Evolutionary conservation across 2,888 invertebrate genomes (phyloP).

Genomic region (Agonopterix alstromeriana): DNA sequence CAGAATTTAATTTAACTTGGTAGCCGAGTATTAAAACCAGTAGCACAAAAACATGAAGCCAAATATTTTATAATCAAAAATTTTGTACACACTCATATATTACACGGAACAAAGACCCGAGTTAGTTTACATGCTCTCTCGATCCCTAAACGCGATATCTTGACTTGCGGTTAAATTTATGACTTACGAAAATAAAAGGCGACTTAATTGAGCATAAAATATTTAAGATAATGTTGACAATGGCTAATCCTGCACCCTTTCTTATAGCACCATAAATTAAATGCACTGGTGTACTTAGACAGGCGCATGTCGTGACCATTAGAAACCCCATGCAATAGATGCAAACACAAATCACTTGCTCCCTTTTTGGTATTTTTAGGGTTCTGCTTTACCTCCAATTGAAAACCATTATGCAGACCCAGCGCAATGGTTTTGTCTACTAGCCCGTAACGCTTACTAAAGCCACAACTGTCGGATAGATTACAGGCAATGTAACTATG

Average conservation of each 20-base stretch:
- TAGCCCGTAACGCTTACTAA: too few species aligned
- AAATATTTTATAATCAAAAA: conserved; percentile 12
- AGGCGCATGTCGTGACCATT: conserved; percentile 59
- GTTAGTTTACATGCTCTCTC: conserved; percentile 20
- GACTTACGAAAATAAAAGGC: conserved; percentile 37
- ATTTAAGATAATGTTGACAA: conserved; percentile 68
- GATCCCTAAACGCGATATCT: conserved; percentile 31
- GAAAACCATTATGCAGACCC: too few species aligned
- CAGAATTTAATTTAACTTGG: too few species aligned
- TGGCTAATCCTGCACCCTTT: conserved; percentile 60
- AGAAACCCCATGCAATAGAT: conserved; percentile 53
- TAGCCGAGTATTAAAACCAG: too few species aligned
- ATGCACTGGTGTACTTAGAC: conserved; percentile 41
- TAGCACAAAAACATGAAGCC: too few species aligned
- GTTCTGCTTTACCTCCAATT: not conserved
- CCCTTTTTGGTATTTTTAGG: not conserved
- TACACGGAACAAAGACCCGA: conserved; percentile 26
- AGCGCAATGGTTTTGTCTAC: too few species aligned
- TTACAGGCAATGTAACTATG: too few species aligned
- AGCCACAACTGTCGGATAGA: too few species aligned
- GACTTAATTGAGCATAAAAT: conserved; percentile 59
- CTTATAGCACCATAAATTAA: conserved; percentile 59
- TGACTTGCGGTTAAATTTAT: conserved; percentile 47
- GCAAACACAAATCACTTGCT: conserved; percentile 53
- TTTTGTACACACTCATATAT: conserved; percentile 19